Evolutionary conservation across 1,140 invertebrate genomes (phyloP), one percentile per base, ranked within the genome.

Genomic region (Temnothorax longispinosus): DNA sequence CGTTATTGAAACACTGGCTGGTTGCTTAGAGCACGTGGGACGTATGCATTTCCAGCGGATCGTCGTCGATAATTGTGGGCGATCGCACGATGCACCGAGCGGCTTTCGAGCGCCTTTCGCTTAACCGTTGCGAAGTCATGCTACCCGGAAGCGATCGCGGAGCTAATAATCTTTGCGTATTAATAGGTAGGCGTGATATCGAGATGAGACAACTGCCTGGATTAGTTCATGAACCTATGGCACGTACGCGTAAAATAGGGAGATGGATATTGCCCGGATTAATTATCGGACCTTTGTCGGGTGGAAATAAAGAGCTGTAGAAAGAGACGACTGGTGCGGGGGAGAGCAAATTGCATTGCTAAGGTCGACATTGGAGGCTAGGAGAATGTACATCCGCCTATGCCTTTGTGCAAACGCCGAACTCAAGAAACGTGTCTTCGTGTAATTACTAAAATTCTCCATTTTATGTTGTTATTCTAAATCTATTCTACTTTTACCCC

Each of bases 11-110:
- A 84, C 69, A 84, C 69, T 84, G 69, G 56, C 41, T 44, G 35
- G 69, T 75, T 84, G 54, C 80, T 84, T 84, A 71, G 77, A 84
- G 69, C 69, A 75, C 69, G 80, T 84, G 69, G 80, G 69, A 84
- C 44, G 80, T 82, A 56, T 58, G 54, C 67, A 32, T 84, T 84
- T 84, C 18, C 38, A 84, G 44, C 69, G 69, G 44, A 60, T 75
- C 80, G 80, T 74, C 80, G 80, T 15, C 44, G 54, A 84, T 84
- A 84, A 84, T 75, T 60, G 80, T 84, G 80, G 80, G 80, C 69
- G 80, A 72, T 82, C 54, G 80, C 41, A n/a, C 52, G 80, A 82
- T 74, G 67, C 80, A 32, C 21, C 52, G 54, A 62, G 32, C 5
- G 54, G 47, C 62, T 80, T 41, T 80, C 80, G 50, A 71, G 50